Base-by-base conservation (phyloP, 2,113 vertebrate genomes). In the Gambusia affinis region DNA sequence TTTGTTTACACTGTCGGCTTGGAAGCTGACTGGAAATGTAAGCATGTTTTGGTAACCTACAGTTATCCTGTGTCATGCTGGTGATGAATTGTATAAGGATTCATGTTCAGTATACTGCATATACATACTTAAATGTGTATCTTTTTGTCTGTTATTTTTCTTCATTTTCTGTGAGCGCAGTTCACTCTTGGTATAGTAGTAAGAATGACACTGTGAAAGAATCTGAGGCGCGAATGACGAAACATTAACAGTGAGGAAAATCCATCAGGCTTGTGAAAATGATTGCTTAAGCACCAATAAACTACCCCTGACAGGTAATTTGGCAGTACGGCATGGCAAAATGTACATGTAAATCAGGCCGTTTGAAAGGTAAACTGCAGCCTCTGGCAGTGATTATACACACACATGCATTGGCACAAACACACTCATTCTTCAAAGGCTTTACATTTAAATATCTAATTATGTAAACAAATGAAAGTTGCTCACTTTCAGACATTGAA, bases 261-360 rank as follows among this genome's bases (percentile, higher is more conserved):
- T 85, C 84, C 76, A 71, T 69, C 24, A 67, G 79, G 85, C 84
- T 82, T 72, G 76, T 72, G 79, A 87, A 85, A 91, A 90, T 90
- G 73, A 91, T 89, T 82, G 81, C 87, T 89, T 88, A 89, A 92
- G 85, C 85, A 80, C 71, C 85, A 80, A 88, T 91, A 92, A 90
- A 92, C n/a, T 77, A 85, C 29, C 73, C 62, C 69, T 67, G 83
- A 85, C 76, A 89, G 86, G 81, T 86, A 69, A 91, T 90, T 86
- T 89, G 85, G 87, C 85, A 91, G 75, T 68, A 15, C 15, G 14
- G 78, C 78, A 64, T 22, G 28, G 76, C 60, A 80, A 44, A 82
- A 72, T 82, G 82, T 80, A 51, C 37, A 28, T 80, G 80, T 90
- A 90, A 89, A 90, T 91, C 86, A 89, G 72, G 54, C 27, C 19